Evolutionary conservation across 2,797 vertebrate genomes (phyloP), one percentile per base, ranked within the genome.

Genomic region (Oryzias sinensis): DNA sequence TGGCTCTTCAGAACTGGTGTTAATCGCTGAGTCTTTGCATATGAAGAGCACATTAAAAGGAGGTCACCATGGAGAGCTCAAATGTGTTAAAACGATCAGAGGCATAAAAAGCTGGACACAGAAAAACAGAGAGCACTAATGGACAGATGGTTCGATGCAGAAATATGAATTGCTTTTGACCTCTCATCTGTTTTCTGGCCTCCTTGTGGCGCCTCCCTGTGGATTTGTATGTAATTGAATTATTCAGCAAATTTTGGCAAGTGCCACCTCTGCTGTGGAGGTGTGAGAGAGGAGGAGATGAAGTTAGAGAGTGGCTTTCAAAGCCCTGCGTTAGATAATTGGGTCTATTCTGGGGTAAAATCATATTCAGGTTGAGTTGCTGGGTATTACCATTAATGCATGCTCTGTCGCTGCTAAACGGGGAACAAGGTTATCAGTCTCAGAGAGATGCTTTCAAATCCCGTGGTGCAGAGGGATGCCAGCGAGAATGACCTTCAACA

Each of bases 1-100:
- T 22, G 5, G 2, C 57, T 46, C 49, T 53, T 65, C 48, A 27
- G 45, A 51, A 74, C 13, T 48, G 37, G 61, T 75, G 70, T 68
- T 81, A 81, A 84, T 79, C 73, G 56, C 33, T 33, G 68, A 64
- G 68, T 50, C 56, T 72, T 70, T 74, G 56, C 42, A 27, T 53
- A 52, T 6, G 56, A 37, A 50, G 59, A 54, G 59, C 50, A 48
- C 49, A 37, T 37, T 33, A 2, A 22, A 61, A 68, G 66, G 62
- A 29, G 72, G 57, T 52, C 48, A 49, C 6, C 33, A 59, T 0
- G 1, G 49, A 62, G 49, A 62, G 47, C 45, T 48, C 6, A 7
- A 24, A 62, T 47, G 40, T 46, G 41, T 29, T 25, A 33, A 69
- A 40, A 18, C 11, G 20, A 6, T 25, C n/a, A 49, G 22, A 55